These are phyloP conservation scores for Scotopteryx bipunctaria DNA, from an alignment of 2,888 invertebrate species.

Conservation along the genomic window DNA sequence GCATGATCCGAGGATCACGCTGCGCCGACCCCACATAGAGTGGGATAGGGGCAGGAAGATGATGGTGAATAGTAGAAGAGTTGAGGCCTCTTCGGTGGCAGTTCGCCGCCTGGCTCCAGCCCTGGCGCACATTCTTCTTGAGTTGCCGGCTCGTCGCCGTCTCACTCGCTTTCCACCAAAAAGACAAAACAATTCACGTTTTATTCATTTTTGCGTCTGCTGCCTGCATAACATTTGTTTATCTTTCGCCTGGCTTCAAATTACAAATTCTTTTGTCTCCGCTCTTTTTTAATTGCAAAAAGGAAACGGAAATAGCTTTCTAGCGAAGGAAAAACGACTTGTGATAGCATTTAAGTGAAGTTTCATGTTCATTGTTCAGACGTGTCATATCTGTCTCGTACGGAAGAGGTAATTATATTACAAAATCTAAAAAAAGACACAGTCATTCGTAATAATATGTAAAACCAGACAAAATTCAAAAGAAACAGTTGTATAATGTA, in stretches of 20 bases:
- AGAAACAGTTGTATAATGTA: neutral
- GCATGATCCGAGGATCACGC: no score
- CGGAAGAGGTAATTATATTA: no score
- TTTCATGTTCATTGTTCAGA: conserved; percentile 8
- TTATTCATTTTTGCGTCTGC: conserved; percentile 64
- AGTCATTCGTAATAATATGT: neutral
- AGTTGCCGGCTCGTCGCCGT: conserved; percentile 39
- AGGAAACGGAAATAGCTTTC: conserved; percentile 62
- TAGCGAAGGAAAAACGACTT: conserved; percentile 50
- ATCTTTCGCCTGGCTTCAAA: conserved; percentile 67
- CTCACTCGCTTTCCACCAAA: conserved; percentile 47
- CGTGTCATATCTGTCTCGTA: neutral
- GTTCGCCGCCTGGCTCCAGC: neutral
- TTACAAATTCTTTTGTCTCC: conserved; percentile 77
- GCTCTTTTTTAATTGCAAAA: conserved; percentile 70
- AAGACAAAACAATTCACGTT: conserved; percentile 59
- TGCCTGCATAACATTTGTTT: conserved; percentile 63
- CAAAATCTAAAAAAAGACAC: no score
- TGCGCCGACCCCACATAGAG: no score
- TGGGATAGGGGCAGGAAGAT: no score
- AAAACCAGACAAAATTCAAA: conserved; percentile 1
- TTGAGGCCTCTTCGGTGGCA: neutral
- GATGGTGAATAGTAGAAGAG: no score
- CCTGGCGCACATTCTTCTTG: conserved; percentile 38
- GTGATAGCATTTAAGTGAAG: conserved; percentile 44